A percentile compares a stretch with the other conserved stretches of the same genome.
These are phyloP conservation scores for Dendronephthya gigantea DNA, from an alignment of 64 coral and sea anemone genomes.

Conservation along the genomic window DNA sequence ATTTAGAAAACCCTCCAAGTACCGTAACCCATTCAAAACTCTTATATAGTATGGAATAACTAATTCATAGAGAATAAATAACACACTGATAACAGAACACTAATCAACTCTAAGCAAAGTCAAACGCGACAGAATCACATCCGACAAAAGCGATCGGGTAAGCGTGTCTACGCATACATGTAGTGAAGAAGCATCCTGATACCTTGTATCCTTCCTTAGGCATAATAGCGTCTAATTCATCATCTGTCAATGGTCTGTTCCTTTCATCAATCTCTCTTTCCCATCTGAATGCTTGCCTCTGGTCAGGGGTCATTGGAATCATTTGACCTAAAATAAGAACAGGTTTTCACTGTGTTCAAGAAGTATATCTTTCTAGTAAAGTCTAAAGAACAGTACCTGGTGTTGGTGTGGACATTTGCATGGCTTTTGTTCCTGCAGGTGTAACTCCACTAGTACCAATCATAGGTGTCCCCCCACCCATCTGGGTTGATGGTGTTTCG, in stretches of 20 bases:
- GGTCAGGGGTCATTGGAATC: constrained; percentile 94
- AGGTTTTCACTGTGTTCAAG: not conserved
- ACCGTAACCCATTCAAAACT: no score
- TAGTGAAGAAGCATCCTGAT: not conserved
- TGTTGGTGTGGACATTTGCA: constrained; percentile 99
- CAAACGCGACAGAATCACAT: no score
- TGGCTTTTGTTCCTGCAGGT: constrained; percentile 71
- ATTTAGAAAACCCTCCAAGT: not conserved
- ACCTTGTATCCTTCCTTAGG: constrained; percentile 99
- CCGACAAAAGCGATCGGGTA: no score
- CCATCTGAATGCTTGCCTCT: constrained; percentile 99
- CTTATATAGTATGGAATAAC: no score
- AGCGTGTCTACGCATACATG: no score
- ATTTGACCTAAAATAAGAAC: constrained; percentile 44
- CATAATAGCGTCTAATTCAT: constrained; percentile 79
- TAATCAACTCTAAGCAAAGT: no score
- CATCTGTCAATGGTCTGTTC: constrained; percentile 80
- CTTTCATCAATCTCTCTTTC: constrained; percentile 97
- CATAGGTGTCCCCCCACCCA: constrained; percentile 77
- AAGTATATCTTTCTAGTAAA: no score
- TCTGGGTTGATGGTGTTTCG: constrained; percentile 93
- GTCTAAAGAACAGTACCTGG: constrained; percentile 53
- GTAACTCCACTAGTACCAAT: constrained; percentile 86
- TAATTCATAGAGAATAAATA: no score
- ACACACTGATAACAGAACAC: no score